These are phyloP conservation scores for Loripinus fragilis DNA, from an alignment of 2,888 invertebrate species.

Conservation along the genomic window DNA sequence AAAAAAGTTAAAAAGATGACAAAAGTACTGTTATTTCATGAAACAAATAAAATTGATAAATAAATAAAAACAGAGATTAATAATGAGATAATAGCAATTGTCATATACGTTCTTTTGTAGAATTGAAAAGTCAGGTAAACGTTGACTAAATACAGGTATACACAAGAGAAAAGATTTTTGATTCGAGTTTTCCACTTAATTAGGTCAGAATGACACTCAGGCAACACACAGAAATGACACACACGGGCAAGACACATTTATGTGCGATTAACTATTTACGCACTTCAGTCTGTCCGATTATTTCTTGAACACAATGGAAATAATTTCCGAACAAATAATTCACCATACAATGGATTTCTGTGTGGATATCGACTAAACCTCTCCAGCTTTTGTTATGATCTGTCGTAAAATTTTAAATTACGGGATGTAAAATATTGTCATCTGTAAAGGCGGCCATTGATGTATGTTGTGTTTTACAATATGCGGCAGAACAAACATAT, in stretches of 20 bases:
- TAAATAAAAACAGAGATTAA: too few species aligned
- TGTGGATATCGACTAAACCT: conserved; percentile 6
- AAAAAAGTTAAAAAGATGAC: too few species aligned
- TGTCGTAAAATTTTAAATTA: conserved; percentile 20
- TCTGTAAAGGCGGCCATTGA: background rate
- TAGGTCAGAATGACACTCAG: conserved; percentile 7
- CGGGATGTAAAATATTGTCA: conserved; percentile 21
- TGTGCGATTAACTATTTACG: conserved; percentile 12
- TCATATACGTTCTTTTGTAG: too few species aligned
- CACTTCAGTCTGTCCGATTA: conserved; percentile 17
- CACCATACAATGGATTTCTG: conserved; percentile 4
- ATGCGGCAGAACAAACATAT: background rate
- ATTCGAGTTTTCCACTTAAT: background rate
- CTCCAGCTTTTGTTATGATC: background rate
- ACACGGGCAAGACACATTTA: conserved; percentile 7
- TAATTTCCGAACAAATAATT: conserved; percentile 32
- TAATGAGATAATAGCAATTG: too few species aligned
- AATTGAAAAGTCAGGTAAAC: too few species aligned
- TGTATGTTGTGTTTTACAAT: conserved; percentile 11
- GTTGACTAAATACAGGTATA: too few species aligned
- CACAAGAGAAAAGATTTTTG: too few species aligned
- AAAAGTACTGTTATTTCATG: too few species aligned
- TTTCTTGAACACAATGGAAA: conserved; percentile 39
- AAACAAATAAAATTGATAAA: too few species aligned
- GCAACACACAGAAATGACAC: conserved; percentile 10